A percentile compares a stretch with the other conserved stretches of the same genome.
Evolutionary conservation across 2,888 invertebrate species (phyloP).

Genomic region (Gryllus longicercus): DNA sequence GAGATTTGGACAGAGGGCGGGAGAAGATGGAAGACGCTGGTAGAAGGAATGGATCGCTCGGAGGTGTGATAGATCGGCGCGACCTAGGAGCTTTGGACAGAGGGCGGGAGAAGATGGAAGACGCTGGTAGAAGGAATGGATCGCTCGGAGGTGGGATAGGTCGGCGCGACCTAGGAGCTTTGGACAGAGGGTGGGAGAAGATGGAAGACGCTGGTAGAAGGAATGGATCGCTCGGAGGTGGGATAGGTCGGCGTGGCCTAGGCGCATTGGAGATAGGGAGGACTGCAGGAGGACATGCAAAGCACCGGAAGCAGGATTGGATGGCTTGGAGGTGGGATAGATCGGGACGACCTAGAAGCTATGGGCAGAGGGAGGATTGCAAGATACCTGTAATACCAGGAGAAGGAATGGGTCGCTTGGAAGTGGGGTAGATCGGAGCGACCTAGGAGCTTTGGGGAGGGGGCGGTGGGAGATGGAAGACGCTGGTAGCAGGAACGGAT

Average conservation of each 20-base stretch:
- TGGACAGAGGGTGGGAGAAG: too few relatives aligned
- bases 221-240: too few relatives aligned
- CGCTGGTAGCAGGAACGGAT: conserved; percentile 22
- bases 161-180: too few relatives aligned
- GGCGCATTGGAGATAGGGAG: not conserved
- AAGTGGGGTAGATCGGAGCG: too few relatives aligned
- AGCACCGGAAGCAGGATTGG: conserved; percentile 21
- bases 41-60: not conserved
- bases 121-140: conserved; percentile 39
- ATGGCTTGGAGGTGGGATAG: conserved; percentile 4
- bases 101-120: conserved; percentile 33
- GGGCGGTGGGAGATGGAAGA: not conserved
- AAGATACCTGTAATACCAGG: too few relatives aligned
- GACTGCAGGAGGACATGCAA: conserved; percentile 26
- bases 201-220: too few relatives aligned
- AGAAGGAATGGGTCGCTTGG: not conserved
- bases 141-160: not conserved
- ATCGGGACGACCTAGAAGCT: conserved; percentile 28
- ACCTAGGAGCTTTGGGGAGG: not conserved
- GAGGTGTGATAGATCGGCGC: conserved; percentile 32
- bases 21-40: conserved; percentile 25
- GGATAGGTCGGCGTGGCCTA: too few relatives aligned
- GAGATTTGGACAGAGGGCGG: not conserved
- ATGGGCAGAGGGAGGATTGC: conserved; percentile 30
- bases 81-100: conserved; percentile 29